Conservation (phyloP, 2,113 vertebrate species). For the Columba livia region DNA sequence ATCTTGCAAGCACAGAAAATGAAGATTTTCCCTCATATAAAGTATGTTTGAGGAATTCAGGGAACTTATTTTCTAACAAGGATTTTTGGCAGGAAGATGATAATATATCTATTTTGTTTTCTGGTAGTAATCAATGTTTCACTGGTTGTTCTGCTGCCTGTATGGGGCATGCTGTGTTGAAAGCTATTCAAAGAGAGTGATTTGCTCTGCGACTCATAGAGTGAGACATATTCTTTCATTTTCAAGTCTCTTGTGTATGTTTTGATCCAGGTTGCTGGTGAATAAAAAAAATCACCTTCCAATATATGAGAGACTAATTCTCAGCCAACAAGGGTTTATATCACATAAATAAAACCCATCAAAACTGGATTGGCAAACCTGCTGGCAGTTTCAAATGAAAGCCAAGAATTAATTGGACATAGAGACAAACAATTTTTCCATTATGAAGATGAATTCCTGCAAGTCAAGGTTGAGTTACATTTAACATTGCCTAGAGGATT, state of each 20-base stretch:
- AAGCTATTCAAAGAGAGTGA: not conserved
- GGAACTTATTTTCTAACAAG: not conserved
- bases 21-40: not conserved
- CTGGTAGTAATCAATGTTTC: not conserved
- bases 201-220: not conserved
- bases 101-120: not conserved
- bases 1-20: not conserved
- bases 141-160: not conserved
- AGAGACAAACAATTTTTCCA: conserved; percentile 17
- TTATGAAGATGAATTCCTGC: not conserved
- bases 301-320: not conserved
- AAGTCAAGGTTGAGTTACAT: conserved; percentile 45
- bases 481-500: conserved; percentile 10
- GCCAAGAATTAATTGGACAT: conserved; percentile 39
- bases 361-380: not conserved
- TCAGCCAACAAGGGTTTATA: not conserved
- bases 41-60: not conserved
- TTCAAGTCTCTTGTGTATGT: not conserved
- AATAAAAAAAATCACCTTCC: not conserved
- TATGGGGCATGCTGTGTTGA: not conserved
- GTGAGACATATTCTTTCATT: not conserved
- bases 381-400: conserved; percentile 26
- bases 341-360: conserved; percentile 9
- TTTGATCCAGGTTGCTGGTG: not conserved
- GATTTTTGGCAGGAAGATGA: not conserved